Evolutionary conservation across 2,888 invertebrate species (phyloP).

Genomic region (Eupithecia exiguata): DNA sequence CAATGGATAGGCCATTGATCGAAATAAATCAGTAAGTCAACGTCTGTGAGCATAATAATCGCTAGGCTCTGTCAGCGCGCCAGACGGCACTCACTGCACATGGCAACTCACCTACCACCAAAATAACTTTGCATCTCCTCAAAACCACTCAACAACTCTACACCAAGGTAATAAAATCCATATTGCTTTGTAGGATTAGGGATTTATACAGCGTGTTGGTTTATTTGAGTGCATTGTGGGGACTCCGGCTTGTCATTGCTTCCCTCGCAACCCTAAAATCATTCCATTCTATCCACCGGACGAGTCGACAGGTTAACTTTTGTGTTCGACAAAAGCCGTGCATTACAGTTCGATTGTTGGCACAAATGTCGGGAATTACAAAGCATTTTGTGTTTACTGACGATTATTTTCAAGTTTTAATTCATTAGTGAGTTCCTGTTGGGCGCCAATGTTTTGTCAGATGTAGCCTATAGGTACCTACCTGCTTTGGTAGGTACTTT

Average conservation of each 20-base stretch:
- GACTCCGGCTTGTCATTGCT: constrained; percentile 80
- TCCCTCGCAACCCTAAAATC: constrained; percentile 82
- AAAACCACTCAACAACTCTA: constrained; percentile 35
- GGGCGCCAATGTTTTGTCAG: constrained; percentile 28
- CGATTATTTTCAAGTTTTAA: constrained; percentile 59
- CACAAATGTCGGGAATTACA: constrained; percentile 81
- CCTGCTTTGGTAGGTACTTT: background rate
- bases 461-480: background rate
- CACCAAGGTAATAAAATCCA: constrained; percentile 43
- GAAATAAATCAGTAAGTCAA: constrained; percentile 71
- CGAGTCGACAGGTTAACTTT: constrained; percentile 82
- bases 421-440: constrained; percentile 59
- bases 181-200: constrained; percentile 36
- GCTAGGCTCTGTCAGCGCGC: constrained; percentile 74
- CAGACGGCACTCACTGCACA: constrained; percentile 74
- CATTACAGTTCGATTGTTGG: constrained; percentile 81
- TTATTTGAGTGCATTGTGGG: constrained; percentile 69
- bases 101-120: constrained; percentile 66
- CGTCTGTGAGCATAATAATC: constrained; percentile 65
- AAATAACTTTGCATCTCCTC: constrained; percentile 33
- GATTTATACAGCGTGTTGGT: constrained; percentile 46
- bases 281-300: constrained; percentile 76
- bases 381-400: constrained; percentile 73
- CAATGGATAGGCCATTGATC: constrained; percentile 41
- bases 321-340: constrained; percentile 79